phyloP scores from a whole-genome alignment of 1,140 invertebrate species.

The Chironomus striatipennis region DNA sequence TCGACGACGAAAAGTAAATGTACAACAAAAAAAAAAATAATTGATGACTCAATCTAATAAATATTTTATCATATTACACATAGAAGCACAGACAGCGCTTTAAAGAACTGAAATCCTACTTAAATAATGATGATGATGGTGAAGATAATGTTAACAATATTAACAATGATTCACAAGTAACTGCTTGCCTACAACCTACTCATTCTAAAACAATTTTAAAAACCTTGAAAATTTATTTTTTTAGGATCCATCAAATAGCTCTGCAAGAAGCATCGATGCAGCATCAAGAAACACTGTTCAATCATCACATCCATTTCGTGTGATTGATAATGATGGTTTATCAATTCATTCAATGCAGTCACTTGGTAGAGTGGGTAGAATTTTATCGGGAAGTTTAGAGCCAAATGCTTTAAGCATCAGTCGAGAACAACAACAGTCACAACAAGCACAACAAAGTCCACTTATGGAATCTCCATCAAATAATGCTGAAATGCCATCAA shows the following conservation, averaged over 20 bases:
- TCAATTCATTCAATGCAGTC: constrained; percentile 81
- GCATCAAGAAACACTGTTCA: constrained; percentile 41
- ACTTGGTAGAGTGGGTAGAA: constrained; percentile 65
- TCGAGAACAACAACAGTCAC: not conserved
- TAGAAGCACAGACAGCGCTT: constrained; percentile 15
- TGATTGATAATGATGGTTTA: constrained; percentile 77
- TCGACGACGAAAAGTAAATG: not conserved
- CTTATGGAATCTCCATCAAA: not conserved
- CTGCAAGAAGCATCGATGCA: not conserved
- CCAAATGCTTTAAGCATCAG: constrained; percentile 39
- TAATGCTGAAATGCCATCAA: constrained; percentile 17
- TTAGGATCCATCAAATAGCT: constrained; percentile 19
- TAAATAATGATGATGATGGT: constrained; percentile 7
- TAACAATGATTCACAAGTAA: constrained; percentile 12
- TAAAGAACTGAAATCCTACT: not conserved
- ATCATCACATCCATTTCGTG: constrained; percentile 62
- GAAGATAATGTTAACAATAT: not conserved
- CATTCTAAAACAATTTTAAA: constrained; percentile 22
- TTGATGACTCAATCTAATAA: constrained; percentile 6
- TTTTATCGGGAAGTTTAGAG: constrained; percentile 56
- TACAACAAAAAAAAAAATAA: not conserved
- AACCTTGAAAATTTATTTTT: constrained; percentile 24
- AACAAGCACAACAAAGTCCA: constrained; percentile 29
- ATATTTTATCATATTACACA: not conserved
- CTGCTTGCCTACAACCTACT: too few relatives aligned